Base-by-base conservation (phyloP, 2,888 invertebrate species). In the Lasioglossum lativentre region DNA sequence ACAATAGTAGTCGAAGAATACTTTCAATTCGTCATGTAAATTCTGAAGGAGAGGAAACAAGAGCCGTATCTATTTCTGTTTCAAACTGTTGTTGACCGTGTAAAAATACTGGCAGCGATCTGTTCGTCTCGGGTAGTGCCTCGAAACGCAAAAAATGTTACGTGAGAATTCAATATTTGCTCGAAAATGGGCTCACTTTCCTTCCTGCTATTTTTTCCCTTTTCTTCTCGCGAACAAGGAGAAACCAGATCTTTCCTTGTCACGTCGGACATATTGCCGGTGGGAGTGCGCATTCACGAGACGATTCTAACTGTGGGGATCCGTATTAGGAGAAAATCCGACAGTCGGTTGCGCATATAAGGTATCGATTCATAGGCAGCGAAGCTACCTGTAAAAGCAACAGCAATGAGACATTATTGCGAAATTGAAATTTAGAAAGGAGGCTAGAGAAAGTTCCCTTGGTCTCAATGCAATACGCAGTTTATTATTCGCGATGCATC, bases 251-350 rank as follows among this genome's bases (percentile, higher is more conserved):
- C 75, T 80, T 75, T 77, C 75, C 85, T 40, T 34, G 87, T 74
- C 86, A 85, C 66, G 74, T 40, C 56, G 66, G 73, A 74, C 40
- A 59, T 52, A 52, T 52, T 38, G 47, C 75, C 40, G 23, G 85
- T 81, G 70, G 80, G 85, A 87, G 83, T 86, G 75, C 80, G 71
- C 86, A 80, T 91, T 88, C 86, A 83, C 87, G 82, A 77, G 82
- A 85, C 80, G 86, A 88, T 87, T 83, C 90, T 89, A 89, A 90
- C 90, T 83, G 89, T 87, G 86, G 90, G 88, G 90, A 90, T 91
- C 92, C 93, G 91, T 92, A 93, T 93, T 93, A 92, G 93, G 93
- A 90, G 89, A 91, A 90, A 91, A 91, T 89, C 91, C 90, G 88
- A 90, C 92, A 92, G 93, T 86, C 90, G 87, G 86, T 77, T 86